Evolutionary conservation across 2,888 invertebrate genomes (phyloP).

Genomic region (Leptura quadrifasciata): DNA sequence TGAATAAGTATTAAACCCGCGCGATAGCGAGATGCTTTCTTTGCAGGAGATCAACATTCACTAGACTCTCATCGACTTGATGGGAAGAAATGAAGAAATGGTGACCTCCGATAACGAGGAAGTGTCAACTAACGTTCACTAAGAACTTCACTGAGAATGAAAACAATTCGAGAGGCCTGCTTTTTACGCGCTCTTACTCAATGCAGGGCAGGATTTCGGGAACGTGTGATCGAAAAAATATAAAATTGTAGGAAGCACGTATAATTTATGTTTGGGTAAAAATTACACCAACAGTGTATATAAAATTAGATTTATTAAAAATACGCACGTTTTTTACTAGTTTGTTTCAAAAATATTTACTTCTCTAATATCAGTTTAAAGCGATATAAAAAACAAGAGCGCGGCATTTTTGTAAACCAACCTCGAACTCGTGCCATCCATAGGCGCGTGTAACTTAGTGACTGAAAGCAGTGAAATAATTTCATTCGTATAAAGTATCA

Average conservation of each 20-base stretch:
- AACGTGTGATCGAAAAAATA: background rate
- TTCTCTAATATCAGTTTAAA: no score
- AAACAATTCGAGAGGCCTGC: slow-evolving; percentile 32
- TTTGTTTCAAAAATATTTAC: no score
- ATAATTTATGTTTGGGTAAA: background rate
- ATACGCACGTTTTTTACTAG: no score
- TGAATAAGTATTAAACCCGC: background rate
- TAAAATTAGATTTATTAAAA: no score
- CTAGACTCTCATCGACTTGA: slow-evolving; percentile 33
- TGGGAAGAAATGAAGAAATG: slow-evolving; percentile 42
- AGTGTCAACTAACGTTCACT: slow-evolving; percentile 46
- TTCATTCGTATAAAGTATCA: no score
- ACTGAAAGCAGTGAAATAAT: no score
- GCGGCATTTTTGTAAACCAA: no score
- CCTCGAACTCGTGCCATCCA: no score
- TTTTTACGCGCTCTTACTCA: slow-evolving; percentile 33
- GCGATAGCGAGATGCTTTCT: slow-evolving; percentile 37
- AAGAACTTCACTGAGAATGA: slow-evolving; percentile 41
- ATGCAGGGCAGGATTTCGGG: background rate
- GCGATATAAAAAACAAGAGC: no score
- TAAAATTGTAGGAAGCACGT: background rate
- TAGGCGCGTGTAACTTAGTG: no score
- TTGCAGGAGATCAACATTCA: slow-evolving; percentile 31
- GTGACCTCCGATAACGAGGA: slow-evolving; percentile 43
- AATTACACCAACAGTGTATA: background rate